These are phyloP conservation scores for Lamellibrachia columna DNA, from an alignment of 2,888 invertebrate species.

Conservation along the genomic window DNA sequence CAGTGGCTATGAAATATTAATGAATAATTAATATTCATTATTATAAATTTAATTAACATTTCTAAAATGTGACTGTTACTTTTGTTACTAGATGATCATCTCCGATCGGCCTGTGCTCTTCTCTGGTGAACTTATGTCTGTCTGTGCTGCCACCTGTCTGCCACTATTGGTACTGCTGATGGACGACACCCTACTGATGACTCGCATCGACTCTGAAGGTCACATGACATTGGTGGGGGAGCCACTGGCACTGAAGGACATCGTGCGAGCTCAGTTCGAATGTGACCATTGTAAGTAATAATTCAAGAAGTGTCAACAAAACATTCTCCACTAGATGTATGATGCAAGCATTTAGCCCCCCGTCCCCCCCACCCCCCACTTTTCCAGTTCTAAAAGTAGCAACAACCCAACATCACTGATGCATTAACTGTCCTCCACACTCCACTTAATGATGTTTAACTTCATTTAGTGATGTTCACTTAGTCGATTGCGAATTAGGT, in stretches of 20 bases:
- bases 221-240: background rate
- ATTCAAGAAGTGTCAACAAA: too few species aligned
- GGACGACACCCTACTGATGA: background rate
- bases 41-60: background rate
- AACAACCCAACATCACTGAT: too few species aligned
- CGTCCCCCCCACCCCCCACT: too few species aligned
- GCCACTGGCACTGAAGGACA: background rate
- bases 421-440: too few species aligned
- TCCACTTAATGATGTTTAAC: too few species aligned
- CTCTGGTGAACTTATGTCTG: background rate
- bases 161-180: background rate
- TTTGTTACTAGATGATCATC: background rate
- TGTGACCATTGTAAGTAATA: background rate
- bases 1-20: background rate
- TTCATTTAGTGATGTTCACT: too few species aligned
- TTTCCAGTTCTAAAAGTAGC: too few species aligned
- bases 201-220: background rate
- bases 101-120: background rate
- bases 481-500: too few species aligned
- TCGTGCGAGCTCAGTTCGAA: background rate
- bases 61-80: background rate
- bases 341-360: too few species aligned
- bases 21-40: background rate
- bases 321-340: too few species aligned
- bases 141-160: background rate